These are phyloP conservation scores for Tenualosa thibaudeaui DNA, from an alignment of 2,797 vertebrate genomes.

Conservation along the genomic window DNA sequence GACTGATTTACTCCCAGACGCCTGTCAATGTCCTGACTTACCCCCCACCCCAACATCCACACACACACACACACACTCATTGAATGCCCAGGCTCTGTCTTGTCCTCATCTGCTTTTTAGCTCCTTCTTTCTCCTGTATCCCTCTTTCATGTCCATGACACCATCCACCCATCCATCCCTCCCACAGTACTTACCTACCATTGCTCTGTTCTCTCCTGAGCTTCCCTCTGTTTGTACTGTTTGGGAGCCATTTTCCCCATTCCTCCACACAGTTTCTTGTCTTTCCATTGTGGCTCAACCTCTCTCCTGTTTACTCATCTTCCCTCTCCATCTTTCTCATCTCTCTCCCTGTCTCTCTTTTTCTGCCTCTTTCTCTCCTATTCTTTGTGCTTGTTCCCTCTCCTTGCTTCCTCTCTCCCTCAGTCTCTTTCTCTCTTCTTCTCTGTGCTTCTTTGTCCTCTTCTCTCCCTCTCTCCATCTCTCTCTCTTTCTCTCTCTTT, in stretches of 20 bases:
- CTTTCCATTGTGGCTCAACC: not conserved
- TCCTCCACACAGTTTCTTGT: not conserved
- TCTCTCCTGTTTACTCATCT: not conserved
- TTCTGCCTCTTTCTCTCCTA: not conserved
- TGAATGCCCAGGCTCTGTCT: not conserved
- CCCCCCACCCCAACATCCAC: not conserved
- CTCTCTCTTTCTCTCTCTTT: not conserved
- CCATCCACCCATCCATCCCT: not conserved
- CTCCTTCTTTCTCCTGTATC: not conserved
- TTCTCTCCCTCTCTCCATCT: not conserved
- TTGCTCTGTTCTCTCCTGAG: not conserved
- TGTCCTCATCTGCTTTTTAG: constrained; percentile 9
- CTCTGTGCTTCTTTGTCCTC: constrained; percentile 21
- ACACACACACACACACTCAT: not conserved
- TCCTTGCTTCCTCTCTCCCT: no score
- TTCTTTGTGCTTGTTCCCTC: no score
- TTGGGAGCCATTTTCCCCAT: not conserved
- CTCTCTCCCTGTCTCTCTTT: not conserved
- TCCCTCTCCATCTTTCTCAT: not conserved
- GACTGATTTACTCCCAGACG: not conserved
- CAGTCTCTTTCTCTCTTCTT: no score
- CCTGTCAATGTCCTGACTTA: not conserved
- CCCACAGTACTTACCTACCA: not conserved
- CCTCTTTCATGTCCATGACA: not conserved
- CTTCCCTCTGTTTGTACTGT: not conserved